A percentile compares a stretch with the other conserved stretches of the same genome.
These are phyloP conservation scores for Fistularia commersonii DNA, from an alignment of 2,797 vertebrate species.

Conservation along the genomic window DNA sequence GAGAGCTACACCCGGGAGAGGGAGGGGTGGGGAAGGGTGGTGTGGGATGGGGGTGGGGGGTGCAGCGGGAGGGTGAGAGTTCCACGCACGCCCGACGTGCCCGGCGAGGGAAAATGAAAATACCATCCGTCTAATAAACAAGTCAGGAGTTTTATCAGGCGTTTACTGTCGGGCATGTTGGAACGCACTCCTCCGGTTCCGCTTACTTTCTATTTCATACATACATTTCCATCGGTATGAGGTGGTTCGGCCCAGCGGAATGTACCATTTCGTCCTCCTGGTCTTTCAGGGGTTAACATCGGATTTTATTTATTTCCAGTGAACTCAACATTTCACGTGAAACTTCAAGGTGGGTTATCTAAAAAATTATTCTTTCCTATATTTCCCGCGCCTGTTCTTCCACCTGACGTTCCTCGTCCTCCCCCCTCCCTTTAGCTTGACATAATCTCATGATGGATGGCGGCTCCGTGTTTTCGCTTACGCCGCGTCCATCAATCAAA, in stretches of 20 bases:
- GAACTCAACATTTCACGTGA: too few species aligned
- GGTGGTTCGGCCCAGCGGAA: too few species aligned
- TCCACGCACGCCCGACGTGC: constrained; percentile 23
- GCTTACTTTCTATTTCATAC: neutral
- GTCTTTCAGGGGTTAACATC: too few species aligned
- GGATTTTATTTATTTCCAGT: too few species aligned
- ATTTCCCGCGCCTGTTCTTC: too few species aligned
- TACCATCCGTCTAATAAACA: constrained; percentile 69
- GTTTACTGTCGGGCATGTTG: constrained; percentile 72
- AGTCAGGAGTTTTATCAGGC: constrained; percentile 64
- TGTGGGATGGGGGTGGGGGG: constrained; percentile 20
- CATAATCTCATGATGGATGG: constrained; percentile 22
- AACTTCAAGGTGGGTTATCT: too few species aligned
- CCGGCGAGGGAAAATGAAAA: constrained; percentile 12
- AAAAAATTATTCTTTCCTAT: too few species aligned
- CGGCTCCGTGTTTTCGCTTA: constrained; percentile 45
- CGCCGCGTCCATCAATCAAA: constrained; percentile 61
- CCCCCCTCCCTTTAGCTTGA: too few species aligned
- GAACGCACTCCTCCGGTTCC: neutral
- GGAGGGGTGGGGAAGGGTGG: constrained; percentile 1
- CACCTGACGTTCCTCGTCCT: too few species aligned
- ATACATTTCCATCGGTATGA: too few species aligned
- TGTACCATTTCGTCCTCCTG: too few species aligned
- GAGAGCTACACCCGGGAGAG: constrained; percentile 4
- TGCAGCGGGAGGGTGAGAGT: constrained; percentile 5